Conservation (phyloP, 2,797 vertebrate species). For the Peromyscus nudipes region DNA sequence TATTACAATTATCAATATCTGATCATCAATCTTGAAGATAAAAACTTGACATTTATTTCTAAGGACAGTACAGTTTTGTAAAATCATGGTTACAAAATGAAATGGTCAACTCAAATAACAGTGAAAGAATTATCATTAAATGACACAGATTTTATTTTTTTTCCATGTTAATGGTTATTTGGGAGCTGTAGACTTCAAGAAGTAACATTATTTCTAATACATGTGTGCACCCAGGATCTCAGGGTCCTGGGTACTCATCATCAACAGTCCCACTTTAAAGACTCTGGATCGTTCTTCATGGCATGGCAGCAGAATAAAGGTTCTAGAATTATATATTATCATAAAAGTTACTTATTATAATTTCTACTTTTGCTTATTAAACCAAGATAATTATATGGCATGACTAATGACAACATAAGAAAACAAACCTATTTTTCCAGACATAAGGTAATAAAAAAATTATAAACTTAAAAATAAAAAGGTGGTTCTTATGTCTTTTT, state of each 20-base stretch:
- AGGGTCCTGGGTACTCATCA: not conserved
- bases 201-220: not conserved
- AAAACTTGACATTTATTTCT: not conserved
- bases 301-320: not conserved
- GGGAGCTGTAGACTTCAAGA: not conserved
- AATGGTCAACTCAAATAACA: not conserved
- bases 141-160: not conserved
- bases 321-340: not conserved
- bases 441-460: not conserved
- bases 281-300: not conserved
- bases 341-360: not conserved
- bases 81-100: not conserved
- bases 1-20: not conserved
- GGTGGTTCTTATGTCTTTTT: not conserved
- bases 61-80: not conserved
- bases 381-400: not conserved
- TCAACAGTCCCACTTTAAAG: not conserved
- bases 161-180: not conserved
- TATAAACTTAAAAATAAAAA: not conserved
- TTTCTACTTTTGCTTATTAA: not conserved
- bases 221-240: not conserved
- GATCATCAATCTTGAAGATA: not conserved
- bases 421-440: not conserved
- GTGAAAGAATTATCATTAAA: not conserved
- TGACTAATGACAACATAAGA: not conserved